Evolutionary conservation across 1,140 invertebrate species (phyloP).

Genomic region (Chironomus striatipennis): DNA sequence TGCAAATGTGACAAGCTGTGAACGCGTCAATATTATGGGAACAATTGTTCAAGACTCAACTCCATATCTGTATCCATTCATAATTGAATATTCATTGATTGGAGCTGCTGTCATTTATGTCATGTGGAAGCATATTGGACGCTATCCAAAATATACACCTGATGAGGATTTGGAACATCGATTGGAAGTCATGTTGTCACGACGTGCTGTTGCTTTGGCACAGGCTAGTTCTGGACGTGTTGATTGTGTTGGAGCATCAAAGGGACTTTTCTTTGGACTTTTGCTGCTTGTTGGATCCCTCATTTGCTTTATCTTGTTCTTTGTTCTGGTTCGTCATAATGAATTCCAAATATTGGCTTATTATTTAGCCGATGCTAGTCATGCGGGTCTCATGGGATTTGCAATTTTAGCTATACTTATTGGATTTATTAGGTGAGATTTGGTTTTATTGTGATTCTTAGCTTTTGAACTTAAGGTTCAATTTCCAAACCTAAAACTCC

Average conservation of each 20-base stretch:
- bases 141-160: slow-evolving; percentile 64
- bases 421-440: slow-evolving; percentile 74
- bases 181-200: slow-evolving; percentile 72
- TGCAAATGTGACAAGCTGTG: slow-evolving; percentile 52
- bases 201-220: slow-evolving; percentile 70
- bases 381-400: slow-evolving; percentile 76
- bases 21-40: slow-evolving; percentile 83
- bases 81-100: slow-evolving; percentile 94
- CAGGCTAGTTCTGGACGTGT: slow-evolving; percentile 72
- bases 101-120: slow-evolving; percentile 95
- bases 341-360: slow-evolving; percentile 73
- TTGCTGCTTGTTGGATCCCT: slow-evolving; percentile 81
- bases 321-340: slow-evolving; percentile 78
- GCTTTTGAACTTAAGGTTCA: neutral
- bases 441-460: too few species aligned
- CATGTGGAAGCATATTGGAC: slow-evolving; percentile 93
- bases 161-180: slow-evolving; percentile 78
- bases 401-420: slow-evolving; percentile 82
- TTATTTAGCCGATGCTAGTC: slow-evolving; percentile 82
- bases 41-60: slow-evolving; percentile 83
- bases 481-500: too few species aligned
- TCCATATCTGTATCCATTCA: slow-evolving; percentile 91
- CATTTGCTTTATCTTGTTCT: slow-evolving; percentile 89
- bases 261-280: slow-evolving; percentile 88
- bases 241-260: slow-evolving; percentile 86